Evolutionary conservation across 2,888 invertebrate genomes (phyloP).

Genomic region (Criorhina ranunculi): DNA sequence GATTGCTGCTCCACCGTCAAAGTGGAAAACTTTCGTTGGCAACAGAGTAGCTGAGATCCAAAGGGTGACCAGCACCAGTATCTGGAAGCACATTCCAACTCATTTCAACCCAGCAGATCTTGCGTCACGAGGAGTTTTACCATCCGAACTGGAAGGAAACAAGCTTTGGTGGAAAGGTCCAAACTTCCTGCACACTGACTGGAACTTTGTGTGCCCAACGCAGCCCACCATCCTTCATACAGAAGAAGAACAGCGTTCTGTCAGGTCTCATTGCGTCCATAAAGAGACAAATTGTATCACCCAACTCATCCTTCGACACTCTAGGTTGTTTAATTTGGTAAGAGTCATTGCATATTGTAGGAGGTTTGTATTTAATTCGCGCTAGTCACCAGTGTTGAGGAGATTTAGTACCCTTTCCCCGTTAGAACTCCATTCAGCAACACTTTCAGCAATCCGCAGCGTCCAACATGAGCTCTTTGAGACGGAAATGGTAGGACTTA

Average conservation of each 20-base stretch:
- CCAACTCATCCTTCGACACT: neutral
- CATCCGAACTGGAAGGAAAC: neutral
- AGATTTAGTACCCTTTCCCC: neutral
- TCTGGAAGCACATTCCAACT: slow-evolving; percentile 38
- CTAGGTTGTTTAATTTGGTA: neutral
- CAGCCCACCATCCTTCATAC: neutral
- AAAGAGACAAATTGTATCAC: neutral
- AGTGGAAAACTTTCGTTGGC: slow-evolving; percentile 18
- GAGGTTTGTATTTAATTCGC: neutral
- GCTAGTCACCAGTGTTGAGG: neutral
- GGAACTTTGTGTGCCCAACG: no score
- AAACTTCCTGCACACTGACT: slow-evolving; percentile 23
- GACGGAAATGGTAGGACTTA: neutral
- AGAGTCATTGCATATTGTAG: neutral
- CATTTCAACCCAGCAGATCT: slow-evolving; percentile 45
- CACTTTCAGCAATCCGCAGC: neutral
- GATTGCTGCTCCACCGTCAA: slow-evolving; percentile 1
- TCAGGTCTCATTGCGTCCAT: neutral
- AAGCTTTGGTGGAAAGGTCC: slow-evolving; percentile 62
- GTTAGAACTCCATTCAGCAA: neutral
- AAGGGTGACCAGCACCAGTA: slow-evolving; percentile 6
- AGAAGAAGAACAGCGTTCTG: slow-evolving; percentile 1
- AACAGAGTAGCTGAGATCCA: slow-evolving; percentile 35
- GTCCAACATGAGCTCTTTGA: neutral
- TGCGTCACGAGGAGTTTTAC: slow-evolving; percentile 32